These are phyloP conservation scores for Geodia barretti DNA, from an alignment of 37 sponge, comb jelly and placozoan genomes.

Conservation along the genomic window DNA sequence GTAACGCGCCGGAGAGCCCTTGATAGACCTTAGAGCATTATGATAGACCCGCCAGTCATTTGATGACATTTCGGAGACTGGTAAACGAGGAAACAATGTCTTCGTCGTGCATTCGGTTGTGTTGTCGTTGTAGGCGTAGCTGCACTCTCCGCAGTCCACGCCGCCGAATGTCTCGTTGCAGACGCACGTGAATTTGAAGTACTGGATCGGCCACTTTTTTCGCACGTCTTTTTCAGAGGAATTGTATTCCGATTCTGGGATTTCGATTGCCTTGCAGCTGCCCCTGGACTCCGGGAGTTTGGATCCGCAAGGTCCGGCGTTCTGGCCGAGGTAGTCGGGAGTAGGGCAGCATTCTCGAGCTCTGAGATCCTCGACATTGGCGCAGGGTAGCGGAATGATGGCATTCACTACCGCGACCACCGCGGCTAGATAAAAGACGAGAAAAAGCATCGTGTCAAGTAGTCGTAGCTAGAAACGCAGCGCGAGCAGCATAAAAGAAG, in stretches of 20 bases:
- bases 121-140: background rate
- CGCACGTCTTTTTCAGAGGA: background rate
- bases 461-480: too few relatives aligned
- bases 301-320: too few relatives aligned
- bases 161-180: background rate
- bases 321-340: background rate
- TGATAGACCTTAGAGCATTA: background rate
- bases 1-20: background rate
- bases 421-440: too few relatives aligned
- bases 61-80: background rate
- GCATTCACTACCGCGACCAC: background rate
- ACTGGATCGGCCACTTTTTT: background rate
- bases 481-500: too few relatives aligned
- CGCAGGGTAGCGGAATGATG: background rate
- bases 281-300: too few relatives aligned
- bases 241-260: background rate
- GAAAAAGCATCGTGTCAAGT: too few relatives aligned
- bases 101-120: background rate
- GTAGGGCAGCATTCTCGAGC: background rate
- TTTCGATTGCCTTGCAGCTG: background rate
- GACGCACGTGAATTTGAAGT: background rate
- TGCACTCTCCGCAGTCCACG: constrained; percentile 1
- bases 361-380: background rate
- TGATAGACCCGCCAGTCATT: background rate
- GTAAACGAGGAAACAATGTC: background rate